A percentile compares a stretch with the other conserved stretches of the same genome.
Conservation (phyloP, 2,113 vertebrate species). For the Poeciliopsis prolifica region DNA sequence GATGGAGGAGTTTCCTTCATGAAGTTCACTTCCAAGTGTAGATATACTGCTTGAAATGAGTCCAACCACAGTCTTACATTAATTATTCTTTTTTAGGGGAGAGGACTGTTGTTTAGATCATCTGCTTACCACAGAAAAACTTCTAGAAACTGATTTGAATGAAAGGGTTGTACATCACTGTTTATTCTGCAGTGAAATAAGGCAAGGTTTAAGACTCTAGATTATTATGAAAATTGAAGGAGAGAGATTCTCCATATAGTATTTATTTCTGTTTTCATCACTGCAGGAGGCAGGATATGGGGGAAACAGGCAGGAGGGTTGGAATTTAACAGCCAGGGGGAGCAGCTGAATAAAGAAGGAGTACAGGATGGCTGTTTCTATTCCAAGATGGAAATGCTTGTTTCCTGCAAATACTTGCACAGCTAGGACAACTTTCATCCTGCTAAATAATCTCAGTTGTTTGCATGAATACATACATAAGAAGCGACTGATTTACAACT, state of each 20-base stretch:
- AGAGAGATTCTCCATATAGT: background rate
- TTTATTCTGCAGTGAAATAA: background rate
- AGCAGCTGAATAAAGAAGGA: constrained; percentile 1
- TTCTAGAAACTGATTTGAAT: background rate
- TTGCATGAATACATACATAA: constrained; percentile 12
- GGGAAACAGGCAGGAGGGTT: background rate
- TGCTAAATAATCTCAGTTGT: constrained; percentile 12
- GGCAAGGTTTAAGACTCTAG: background rate
- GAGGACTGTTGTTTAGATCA: background rate
- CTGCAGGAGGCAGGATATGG: background rate
- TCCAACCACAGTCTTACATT: background rate
- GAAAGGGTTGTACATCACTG: background rate
- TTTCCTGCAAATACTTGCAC: background rate
- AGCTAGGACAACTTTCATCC: constrained; percentile 4
- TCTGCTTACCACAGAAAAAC: background rate
- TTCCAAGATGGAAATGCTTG: background rate
- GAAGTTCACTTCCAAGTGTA: constrained; percentile 9
- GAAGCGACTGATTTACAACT: background rate
- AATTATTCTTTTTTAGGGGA: background rate
- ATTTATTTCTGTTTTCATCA: background rate
- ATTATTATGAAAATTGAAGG: background rate
- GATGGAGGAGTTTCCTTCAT: constrained; percentile 28
- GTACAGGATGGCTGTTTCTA: background rate
- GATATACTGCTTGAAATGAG: background rate
- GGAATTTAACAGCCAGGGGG: background rate